Percentiles rank a stretch among this genome's conserved stretches.
Evolutionary conservation across 2,888 invertebrate genomes (phyloP).

Genomic region (Sminthurides aquaticus): DNA sequence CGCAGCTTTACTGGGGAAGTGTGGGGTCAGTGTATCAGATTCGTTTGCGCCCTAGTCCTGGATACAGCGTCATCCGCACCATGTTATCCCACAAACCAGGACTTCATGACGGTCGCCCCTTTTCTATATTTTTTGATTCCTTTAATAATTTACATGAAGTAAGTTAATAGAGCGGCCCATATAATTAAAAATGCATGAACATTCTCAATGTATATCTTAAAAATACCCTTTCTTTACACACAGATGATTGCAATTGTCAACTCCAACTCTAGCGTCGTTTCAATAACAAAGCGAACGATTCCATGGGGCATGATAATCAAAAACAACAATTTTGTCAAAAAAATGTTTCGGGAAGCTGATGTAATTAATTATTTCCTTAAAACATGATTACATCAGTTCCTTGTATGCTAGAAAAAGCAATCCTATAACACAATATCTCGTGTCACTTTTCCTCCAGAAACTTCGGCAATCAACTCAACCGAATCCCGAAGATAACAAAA

Average conservation of each 20-base stretch:
- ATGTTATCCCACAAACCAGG: conserved; percentile 21
- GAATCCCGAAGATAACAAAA: too few relatives aligned
- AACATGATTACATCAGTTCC: too few relatives aligned
- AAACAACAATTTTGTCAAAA: conserved; percentile 13
- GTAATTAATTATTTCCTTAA: conserved; percentile 5
- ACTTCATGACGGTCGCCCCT: conserved; percentile 29
- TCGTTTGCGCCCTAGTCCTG: conserved; percentile 26
- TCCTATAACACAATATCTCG: too few relatives aligned
- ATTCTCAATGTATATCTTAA: too few relatives aligned
- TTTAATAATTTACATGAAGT: conserved; percentile 26
- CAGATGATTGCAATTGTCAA: conserved; percentile 20
- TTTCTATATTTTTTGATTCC: conserved; percentile 31
- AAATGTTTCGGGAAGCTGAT: neutral
- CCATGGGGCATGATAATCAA: conserved; percentile 11
- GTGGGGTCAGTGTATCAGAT: conserved; percentile 19
- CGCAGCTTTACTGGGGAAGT: conserved; percentile 30
- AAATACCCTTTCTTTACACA: too few relatives aligned
- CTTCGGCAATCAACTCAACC: too few relatives aligned
- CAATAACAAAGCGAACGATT: conserved; percentile 9
- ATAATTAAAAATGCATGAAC: too few relatives aligned
- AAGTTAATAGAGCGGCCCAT: neutral
- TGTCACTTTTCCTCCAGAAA: too few relatives aligned
- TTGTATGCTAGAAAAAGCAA: too few relatives aligned
- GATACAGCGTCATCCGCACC: conserved; percentile 28
- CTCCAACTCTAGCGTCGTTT: conserved; percentile 5